Evolutionary conservation across 1,140 invertebrate species (phyloP).

Genomic region (Cyclargus thomasi): DNA sequence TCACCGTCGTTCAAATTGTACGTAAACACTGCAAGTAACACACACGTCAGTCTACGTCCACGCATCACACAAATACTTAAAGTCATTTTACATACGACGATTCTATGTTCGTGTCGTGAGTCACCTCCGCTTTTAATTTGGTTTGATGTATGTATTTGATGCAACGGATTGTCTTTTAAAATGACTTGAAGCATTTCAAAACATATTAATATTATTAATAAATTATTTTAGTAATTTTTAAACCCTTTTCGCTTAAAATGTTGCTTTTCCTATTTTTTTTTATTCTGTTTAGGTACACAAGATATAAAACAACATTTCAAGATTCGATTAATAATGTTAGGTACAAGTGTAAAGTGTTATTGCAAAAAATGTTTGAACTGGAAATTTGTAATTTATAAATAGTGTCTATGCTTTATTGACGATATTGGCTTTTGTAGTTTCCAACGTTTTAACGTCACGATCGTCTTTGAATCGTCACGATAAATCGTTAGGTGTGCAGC

Average conservation of each 20-base stretch:
- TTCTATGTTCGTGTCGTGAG: too few species aligned
- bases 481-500: too few species aligned
- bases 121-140: too few species aligned
- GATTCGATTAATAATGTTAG: neutral
- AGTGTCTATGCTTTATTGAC: too few species aligned
- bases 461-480: too few species aligned
- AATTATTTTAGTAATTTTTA: neutral
- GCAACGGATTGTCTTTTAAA: neutral
- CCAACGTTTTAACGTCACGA: too few species aligned
- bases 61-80: neutral
- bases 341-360: too few species aligned
- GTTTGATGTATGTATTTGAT: too few species aligned
- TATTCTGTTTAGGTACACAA: too few species aligned
- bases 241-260: neutral
- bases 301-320: neutral
- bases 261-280: neutral
- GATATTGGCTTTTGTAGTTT: too few species aligned
- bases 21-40: slow-evolving; percentile 9
- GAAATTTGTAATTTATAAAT: too few species aligned
- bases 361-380: too few species aligned
- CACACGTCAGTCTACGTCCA: slow-evolving; percentile 11
- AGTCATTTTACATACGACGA: neutral
- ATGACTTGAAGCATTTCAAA: neutral
- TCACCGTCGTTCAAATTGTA: slow-evolving; percentile 14
- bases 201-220: neutral